Percentiles rank a stretch among this genome's conserved stretches.
Evolutionary conservation across 2,888 invertebrate genomes (phyloP).

Genomic region (Electrophaes corylata): DNA sequence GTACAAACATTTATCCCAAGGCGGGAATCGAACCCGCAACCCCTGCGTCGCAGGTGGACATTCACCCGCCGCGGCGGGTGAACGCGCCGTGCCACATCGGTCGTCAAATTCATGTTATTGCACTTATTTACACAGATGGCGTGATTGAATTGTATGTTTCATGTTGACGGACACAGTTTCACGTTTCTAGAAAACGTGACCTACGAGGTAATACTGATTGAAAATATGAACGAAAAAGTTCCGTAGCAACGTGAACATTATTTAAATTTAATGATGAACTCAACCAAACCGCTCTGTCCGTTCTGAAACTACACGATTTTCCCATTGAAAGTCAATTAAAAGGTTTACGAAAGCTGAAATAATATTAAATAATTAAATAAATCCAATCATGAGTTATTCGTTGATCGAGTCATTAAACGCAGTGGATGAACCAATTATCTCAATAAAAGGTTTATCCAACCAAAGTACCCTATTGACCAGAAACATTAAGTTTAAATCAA

Average conservation of each 20-base stretch:
- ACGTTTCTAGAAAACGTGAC: too few species aligned
- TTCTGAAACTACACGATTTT: neutral
- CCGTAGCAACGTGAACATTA: neutral
- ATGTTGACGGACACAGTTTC: too few species aligned
- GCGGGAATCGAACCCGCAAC: too few species aligned
- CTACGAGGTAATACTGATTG: too few species aligned
- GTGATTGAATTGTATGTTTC: too few species aligned
- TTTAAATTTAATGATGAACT: neutral
- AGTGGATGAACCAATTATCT: slow-evolving; percentile 51
- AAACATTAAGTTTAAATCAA: neutral
- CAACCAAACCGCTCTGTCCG: neutral
- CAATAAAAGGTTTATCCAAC: neutral
- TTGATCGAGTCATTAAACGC: slow-evolving; percentile 45
- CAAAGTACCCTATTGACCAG: neutral
- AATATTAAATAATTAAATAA: slow-evolving; percentile 32
- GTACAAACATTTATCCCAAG: too few species aligned
- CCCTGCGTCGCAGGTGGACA: too few species aligned
- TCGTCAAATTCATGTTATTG: too few species aligned
- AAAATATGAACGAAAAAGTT: neutral
- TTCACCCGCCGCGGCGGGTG: too few species aligned
- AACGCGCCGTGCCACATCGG: too few species aligned
- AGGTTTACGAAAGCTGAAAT: slow-evolving; percentile 11
- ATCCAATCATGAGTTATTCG: slow-evolving; percentile 44
- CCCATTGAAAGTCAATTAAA: slow-evolving; percentile 9
- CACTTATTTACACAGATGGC: too few species aligned